Conservation (phyloP, 2,797 vertebrate species). For the Capromys pilorides region DNA sequence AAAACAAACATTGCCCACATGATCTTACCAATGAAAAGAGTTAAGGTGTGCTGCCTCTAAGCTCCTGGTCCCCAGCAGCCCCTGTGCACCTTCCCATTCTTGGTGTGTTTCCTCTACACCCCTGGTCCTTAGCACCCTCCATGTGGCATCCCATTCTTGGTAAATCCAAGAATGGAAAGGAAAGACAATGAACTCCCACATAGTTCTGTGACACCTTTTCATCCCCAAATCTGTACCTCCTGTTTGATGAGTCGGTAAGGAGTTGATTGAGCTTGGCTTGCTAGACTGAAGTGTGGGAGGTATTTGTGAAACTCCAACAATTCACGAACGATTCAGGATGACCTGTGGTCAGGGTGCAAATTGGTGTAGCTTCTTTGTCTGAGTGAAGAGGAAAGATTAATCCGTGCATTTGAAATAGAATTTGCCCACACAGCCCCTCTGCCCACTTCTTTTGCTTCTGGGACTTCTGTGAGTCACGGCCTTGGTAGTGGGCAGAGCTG, state of each 20-base stretch:
- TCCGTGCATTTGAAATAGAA: neutral
- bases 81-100: neutral
- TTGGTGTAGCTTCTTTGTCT: conserved; percentile 27
- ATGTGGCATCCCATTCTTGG: neutral
- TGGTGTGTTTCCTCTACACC: neutral
- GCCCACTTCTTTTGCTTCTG: neutral
- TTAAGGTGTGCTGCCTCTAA: neutral
- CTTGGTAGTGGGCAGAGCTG: neutral
- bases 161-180: neutral
- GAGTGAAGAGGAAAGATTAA: neutral
- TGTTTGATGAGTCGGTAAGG: neutral
- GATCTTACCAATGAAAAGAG: neutral
- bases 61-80: neutral
- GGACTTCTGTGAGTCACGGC: neutral
- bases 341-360: conserved; percentile 12
- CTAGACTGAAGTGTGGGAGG: neutral
- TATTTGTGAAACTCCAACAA: conserved; percentile 13
- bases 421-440: neutral
- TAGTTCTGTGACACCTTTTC: neutral
- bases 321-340: conserved; percentile 13
- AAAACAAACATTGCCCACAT: neutral
- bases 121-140: neutral
- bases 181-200: neutral
- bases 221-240: neutral
- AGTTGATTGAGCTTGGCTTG: neutral